phyloP scores from a whole-genome alignment of 2,113 vertebrate genomes.

The Alouatta palliata region DNA sequence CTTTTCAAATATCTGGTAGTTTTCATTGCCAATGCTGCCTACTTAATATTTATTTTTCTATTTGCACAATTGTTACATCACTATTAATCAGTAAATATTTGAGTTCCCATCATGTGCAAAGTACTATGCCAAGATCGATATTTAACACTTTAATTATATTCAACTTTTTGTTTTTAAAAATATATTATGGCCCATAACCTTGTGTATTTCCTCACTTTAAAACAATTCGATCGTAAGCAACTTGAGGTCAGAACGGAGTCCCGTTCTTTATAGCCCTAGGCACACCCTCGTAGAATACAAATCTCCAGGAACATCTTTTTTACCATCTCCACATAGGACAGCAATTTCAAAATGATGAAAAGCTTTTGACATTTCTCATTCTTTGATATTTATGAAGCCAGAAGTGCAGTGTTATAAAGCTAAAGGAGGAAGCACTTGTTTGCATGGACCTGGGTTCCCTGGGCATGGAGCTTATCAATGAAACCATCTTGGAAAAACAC shows the following conservation, averaged over 20 bases:
- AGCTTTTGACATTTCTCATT: neutral
- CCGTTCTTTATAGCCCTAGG: neutral
- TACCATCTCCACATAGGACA: neutral
- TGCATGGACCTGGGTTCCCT: neutral
- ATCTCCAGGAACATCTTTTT: neutral
- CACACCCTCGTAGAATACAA: neutral
- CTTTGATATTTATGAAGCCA: constrained; percentile 7
- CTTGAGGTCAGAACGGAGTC: neutral
- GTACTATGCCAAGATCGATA: neutral
- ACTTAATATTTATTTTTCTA: neutral
- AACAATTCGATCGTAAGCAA: neutral
- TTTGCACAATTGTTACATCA: neutral
- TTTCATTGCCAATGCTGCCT: neutral
- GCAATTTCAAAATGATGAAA: constrained; percentile 5
- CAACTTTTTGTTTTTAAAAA: neutral
- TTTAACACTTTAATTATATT: neutral
- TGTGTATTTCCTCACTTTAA: neutral
- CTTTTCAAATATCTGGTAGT: neutral
- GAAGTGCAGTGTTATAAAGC: neutral
- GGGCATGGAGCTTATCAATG: neutral
- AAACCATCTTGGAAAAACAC: constrained; percentile 20
- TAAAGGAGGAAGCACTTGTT: neutral
- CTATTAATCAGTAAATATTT: constrained; percentile 19
- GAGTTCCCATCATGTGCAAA: neutral
- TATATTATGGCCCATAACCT: neutral